Evolutionary conservation across 2,113 vertebrate species (phyloP).

Genomic region (Eonycteris spelaea): DNA sequence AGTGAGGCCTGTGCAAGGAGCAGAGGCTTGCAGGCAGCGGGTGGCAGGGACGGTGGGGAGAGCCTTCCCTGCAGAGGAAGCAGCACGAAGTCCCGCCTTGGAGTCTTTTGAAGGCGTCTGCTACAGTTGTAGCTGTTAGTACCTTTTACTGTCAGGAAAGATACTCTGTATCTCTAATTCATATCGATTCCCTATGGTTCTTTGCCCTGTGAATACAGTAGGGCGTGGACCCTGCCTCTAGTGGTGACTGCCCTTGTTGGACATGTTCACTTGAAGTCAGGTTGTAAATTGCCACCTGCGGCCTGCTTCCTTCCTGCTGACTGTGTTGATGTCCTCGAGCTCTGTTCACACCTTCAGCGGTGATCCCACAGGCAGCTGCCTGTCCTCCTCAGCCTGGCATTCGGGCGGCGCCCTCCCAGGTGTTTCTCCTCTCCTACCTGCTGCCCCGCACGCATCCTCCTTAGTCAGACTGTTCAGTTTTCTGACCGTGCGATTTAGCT

Average conservation of each 20-base stretch:
- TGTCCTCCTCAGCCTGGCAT: background rate
- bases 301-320: background rate
- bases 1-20: too few species aligned
- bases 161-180: background rate
- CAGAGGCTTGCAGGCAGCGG: background rate
- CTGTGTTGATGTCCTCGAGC: fast-evolving
- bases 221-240: background rate
- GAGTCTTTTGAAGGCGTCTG: background rate
- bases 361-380: fast-evolving
- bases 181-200: background rate
- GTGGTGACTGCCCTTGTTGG: background rate
- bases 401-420: background rate
- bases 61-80: background rate
- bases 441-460: background rate
- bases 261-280: background rate
- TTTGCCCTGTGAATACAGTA: background rate
- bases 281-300: background rate
- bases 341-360: fast-evolving
- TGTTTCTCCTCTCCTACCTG: background rate
- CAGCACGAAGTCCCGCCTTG: too few species aligned
- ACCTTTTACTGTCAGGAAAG: background rate
- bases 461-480: background rate
- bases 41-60: too few species aligned
- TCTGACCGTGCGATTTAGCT: background rate
- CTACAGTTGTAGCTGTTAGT: background rate